Evolutionary conservation across 2,113 vertebrate species (phyloP), one percentile per base, ranked within the genome.

Genomic region (Zosterops japonicus): DNA sequence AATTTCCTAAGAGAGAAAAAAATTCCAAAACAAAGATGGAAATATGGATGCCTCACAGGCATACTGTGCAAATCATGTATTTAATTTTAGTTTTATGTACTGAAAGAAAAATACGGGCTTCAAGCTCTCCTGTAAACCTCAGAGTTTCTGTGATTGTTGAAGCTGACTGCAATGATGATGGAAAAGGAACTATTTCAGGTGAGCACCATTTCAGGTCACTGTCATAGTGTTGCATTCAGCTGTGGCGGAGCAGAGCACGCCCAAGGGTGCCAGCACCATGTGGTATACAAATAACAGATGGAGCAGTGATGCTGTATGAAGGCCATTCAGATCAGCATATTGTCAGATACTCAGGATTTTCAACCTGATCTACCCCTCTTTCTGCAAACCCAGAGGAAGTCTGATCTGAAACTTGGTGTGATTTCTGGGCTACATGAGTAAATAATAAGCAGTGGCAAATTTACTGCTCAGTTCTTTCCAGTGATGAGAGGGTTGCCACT

Each of bases 251-350:
- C 90, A 94, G 82, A 52, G 9, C 4, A 2, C 3, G 28, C 20
- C 3, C n/a, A 59, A 29, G 24, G 5, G 4, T 79, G 23, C 36
- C 89, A 95, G 65, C 25, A 8, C 65, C 25, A 41, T 5, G 39
- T 64, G 44, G 23, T 64, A 41, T 28, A 82, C 6, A 5, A 91
- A 47, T 21, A 28, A 75, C 52, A 53, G 49, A 53, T 9, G 41
- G 28, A 77, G 29, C 29, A 76, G 57, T 70, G 81, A 52, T 20
- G 24, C 20, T 39, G 35, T 71, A 49, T 19, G 29, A 68, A 79
- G 50, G 27, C 86, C 75, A 33, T 53, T 77, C 89, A 71, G 83
- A 95, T 55, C 74, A 94, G 60, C 50, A n/a, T 69, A 75, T 79
- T n/a, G 77, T 94, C 68, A 94, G 39, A 85, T 76, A 55, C 8